Conservation (phyloP, 2,113 vertebrate species). For the Semnornis frantzii region DNA sequence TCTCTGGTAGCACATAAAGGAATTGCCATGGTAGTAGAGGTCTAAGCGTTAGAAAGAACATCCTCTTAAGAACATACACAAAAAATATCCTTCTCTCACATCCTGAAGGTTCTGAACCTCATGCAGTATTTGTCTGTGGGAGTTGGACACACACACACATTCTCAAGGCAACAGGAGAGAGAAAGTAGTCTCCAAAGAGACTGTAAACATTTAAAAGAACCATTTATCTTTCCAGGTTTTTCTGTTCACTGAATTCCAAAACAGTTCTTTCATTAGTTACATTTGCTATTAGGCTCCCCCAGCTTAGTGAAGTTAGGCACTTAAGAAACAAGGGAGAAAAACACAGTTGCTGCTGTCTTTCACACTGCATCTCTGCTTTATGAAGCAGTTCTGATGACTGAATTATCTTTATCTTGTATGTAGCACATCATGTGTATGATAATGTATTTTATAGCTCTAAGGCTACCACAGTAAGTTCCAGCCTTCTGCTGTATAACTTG, state of each 20-base stretch:
- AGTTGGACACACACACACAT: background rate
- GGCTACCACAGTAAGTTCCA: background rate
- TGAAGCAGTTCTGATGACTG: background rate
- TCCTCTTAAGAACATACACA: background rate
- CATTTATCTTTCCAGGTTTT: background rate
- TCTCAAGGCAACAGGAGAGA: background rate
- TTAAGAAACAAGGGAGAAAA: background rate
- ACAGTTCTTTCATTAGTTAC: background rate
- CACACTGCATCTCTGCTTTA: background rate
- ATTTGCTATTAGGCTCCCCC: background rate
- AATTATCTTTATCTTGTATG: background rate
- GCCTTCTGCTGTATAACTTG: background rate
- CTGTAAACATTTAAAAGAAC: background rate
- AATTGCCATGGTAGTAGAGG: background rate
- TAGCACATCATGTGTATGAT: accelerated
- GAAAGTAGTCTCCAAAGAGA: background rate
- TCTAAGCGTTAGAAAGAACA: background rate
- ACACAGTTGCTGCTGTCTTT: background rate
- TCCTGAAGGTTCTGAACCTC: background rate
- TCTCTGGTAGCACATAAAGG: background rate
- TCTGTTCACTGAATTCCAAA: background rate
- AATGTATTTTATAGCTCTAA: background rate
- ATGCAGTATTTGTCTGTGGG: background rate
- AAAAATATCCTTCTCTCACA: background rate
- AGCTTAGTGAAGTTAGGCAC: background rate